Percentiles rank a stretch among this genome's conserved stretches.
Conservation (phyloP, 2,797 vertebrate genomes). For the Alouatta caraya region DNA sequence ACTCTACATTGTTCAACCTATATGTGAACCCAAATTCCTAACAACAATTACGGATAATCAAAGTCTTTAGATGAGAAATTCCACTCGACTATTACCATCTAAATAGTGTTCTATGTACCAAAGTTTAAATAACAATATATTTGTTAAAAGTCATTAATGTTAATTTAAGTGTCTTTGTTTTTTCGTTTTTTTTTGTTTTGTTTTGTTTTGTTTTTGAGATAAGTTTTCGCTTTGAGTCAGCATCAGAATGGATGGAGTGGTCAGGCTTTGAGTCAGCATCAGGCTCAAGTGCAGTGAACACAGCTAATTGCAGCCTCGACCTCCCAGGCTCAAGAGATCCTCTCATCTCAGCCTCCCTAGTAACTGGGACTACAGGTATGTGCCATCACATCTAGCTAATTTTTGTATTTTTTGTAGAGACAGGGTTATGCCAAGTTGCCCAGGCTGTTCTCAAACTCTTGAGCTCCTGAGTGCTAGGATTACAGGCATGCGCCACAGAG, state of each 20-base stretch:
- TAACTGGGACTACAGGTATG: neutral
- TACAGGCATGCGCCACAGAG: neutral
- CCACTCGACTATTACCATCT: slow-evolving; percentile 13
- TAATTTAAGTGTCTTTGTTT: neutral
- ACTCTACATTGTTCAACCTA: slow-evolving; percentile 6
- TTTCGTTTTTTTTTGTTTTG: neutral
- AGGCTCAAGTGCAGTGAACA: neutral
- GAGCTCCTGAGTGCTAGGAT: neutral
- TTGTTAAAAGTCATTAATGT: neutral
- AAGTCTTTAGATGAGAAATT: slow-evolving; percentile 23
- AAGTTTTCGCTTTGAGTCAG: neutral
- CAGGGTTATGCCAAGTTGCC: neutral
- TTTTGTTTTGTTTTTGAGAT: neutral
- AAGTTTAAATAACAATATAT: neutral
- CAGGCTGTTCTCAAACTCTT: neutral
- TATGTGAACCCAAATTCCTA: slow-evolving; percentile 29
- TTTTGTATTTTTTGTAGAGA: neutral
- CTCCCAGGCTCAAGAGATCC: neutral
- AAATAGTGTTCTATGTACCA: neutral
- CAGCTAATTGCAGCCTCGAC: neutral
- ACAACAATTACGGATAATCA: neutral
- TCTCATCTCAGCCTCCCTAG: neutral
- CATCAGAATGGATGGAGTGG: neutral
- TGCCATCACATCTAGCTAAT: neutral
- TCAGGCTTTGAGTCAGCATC: too few relatives aligned